Percentiles rank a stretch among this genome's conserved stretches.
Evolutionary conservation across 2,113 vertebrate species (phyloP).

Genomic region (Gnathonemus longibarbis): DNA sequence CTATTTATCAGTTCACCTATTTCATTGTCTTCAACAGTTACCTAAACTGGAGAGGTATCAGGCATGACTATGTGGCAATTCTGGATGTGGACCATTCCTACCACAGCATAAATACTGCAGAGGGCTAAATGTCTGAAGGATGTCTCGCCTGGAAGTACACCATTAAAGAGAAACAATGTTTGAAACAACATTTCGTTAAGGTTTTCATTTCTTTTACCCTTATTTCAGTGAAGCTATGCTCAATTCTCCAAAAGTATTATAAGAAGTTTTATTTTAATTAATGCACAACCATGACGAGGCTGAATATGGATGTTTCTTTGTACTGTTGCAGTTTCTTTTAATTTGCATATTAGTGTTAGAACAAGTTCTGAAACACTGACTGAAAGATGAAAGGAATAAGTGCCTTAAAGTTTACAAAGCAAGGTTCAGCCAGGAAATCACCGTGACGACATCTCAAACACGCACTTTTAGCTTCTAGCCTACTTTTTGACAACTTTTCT

Average conservation of each 20-base stretch:
- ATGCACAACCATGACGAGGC: background rate
- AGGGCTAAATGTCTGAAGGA: background rate
- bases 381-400: background rate
- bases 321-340: background rate
- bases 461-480: background rate
- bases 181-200: background rate
- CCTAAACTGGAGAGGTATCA: slow-evolving; percentile 19
- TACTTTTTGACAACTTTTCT: background rate
- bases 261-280: background rate
- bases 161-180: background rate
- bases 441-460: background rate
- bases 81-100: background rate
- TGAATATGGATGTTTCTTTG: background rate
- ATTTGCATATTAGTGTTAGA: background rate
- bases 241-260: background rate
- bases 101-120: slow-evolving; percentile 1
- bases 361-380: background rate
- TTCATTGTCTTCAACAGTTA: slow-evolving; percentile 20
- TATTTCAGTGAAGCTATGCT: background rate
- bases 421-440: background rate
- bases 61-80: background rate
- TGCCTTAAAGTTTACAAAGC: background rate
- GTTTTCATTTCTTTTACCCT: background rate
- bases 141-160: background rate
- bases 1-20: background rate